Percentiles rank a stretch among this genome's conserved stretches.
Conservation (phyloP, 1,140 invertebrate genomes). For the Carposina sasakii region DNA sequence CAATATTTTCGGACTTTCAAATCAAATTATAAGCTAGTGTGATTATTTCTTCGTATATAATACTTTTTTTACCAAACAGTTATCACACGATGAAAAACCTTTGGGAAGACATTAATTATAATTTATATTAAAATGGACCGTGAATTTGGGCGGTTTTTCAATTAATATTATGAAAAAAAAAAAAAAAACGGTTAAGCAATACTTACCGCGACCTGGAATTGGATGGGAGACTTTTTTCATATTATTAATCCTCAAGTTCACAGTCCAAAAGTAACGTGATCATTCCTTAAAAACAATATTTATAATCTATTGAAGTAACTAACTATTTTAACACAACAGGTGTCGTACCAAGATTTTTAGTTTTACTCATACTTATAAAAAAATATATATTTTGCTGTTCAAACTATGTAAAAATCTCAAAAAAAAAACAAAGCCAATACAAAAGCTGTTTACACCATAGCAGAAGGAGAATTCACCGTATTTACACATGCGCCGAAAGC, state of each 20-base stretch:
- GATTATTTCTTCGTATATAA: conserved; percentile 41
- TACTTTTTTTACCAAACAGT: conserved; percentile 58
- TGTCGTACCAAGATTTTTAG: conserved; percentile 67
- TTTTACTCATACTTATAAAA: conserved; percentile 20
- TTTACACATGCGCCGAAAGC: too few species aligned
- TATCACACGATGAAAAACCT: conserved; percentile 59
- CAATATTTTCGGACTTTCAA: too few species aligned
- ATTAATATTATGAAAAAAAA: conserved; percentile 20
- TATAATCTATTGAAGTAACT: conserved; percentile 44
- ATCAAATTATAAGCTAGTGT: conserved; percentile 35
- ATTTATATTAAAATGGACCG: conserved; percentile 25
- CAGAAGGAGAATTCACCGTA: too few species aligned
- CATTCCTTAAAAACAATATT: conserved; percentile 44
- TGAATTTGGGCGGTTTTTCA: background rate
- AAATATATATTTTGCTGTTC: conserved; percentile 49
- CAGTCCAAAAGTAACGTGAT: conserved; percentile 36
- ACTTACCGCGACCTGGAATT: too few species aligned
- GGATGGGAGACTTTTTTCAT: too few species aligned
- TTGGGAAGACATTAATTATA: conserved; percentile 56
- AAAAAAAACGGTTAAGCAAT: too few species aligned
- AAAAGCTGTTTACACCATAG: too few species aligned
- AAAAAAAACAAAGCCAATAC: conserved; percentile 36
- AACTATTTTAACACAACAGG: conserved; percentile 45
- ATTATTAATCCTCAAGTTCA: conserved; percentile 28
- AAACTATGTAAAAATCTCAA: conserved; percentile 47